Percentiles rank a stretch among this genome's conserved stretches.
Evolutionary conservation across 2,113 vertebrate species (phyloP).

Genomic region (Trematomus loennbergii): DNA sequence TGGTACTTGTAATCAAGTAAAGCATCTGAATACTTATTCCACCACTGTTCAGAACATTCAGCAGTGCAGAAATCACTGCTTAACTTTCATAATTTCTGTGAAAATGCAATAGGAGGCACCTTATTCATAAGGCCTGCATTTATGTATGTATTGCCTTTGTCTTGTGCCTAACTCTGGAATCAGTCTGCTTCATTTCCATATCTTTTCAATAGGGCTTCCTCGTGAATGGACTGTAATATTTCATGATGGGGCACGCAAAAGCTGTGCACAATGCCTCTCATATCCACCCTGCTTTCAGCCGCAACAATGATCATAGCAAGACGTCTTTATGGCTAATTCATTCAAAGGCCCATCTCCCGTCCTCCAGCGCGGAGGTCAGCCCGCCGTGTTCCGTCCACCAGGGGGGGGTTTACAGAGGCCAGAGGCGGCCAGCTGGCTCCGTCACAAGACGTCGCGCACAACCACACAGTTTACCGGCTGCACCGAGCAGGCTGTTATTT

Average conservation of each 20-base stretch:
- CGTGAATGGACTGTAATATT: slow-evolving; percentile 86
- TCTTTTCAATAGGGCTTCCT: slow-evolving; percentile 52
- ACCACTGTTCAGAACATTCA: neutral
- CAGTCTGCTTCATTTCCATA: slow-evolving; percentile 69
- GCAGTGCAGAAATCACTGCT: neutral
- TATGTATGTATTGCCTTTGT: slow-evolving; percentile 26
- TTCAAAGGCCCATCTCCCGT: slow-evolving; percentile 87
- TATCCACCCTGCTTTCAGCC: slow-evolving; percentile 86
- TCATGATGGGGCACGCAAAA: slow-evolving; percentile 90
- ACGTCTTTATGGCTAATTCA: slow-evolving; percentile 93
- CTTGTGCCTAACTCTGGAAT: neutral
- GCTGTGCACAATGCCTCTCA: slow-evolving; percentile 90
- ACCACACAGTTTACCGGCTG: slow-evolving; percentile 39
- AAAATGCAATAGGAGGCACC: neutral
- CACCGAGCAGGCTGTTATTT: neutral
- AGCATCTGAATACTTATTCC: no score
- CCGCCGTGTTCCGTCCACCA: slow-evolving; percentile 87
- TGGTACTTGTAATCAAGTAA: no score
- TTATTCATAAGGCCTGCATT: neutral
- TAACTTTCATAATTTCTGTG: neutral
- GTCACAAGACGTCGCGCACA: slow-evolving; percentile 66
- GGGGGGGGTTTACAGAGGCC: slow-evolving; percentile 79
- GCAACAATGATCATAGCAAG: slow-evolving; percentile 92
- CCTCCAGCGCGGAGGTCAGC: slow-evolving; percentile 90
- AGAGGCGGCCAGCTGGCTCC: slow-evolving; percentile 87